Percentiles rank a stretch among this genome's conserved stretches.
These are phyloP conservation scores for Anguilla japonica DNA, from an alignment of 2,113 vertebrate genomes.

Conservation along the genomic window DNA sequence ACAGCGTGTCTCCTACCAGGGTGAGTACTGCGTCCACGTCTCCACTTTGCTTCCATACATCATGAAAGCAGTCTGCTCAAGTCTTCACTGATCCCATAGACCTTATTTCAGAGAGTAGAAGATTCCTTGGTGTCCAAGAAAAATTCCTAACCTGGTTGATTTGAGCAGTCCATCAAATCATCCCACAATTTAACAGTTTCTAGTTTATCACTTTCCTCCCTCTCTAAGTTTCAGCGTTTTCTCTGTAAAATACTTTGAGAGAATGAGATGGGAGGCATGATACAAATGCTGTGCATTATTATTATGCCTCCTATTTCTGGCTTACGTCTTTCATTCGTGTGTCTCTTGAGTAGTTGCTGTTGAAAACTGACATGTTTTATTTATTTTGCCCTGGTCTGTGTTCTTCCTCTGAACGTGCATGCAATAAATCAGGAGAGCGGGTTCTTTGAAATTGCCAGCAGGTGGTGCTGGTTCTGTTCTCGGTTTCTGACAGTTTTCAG, in stretches of 20 bases:
- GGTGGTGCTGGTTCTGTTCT: not conserved
- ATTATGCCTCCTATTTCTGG: not conserved
- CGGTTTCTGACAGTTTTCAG: not conserved
- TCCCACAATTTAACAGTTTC: not conserved
- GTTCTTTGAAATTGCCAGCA: not conserved
- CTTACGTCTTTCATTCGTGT: not conserved
- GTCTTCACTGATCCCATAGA: too few species aligned
- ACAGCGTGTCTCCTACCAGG: conserved; percentile 49
- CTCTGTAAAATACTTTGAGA: not conserved
- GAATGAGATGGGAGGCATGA: not conserved
- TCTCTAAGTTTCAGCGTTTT: not conserved
- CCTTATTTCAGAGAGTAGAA: too few species aligned
- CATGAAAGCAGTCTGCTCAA: too few species aligned
- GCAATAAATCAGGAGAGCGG: not conserved
- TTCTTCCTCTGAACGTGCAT: not conserved
- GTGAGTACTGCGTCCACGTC: conserved; percentile 48
- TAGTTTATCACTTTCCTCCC: not conserved
- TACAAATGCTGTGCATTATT: not conserved
- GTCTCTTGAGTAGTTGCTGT: not conserved
- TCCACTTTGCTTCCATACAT: not conserved
- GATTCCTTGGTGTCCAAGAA: too few species aligned
- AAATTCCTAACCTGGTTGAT: too few species aligned
- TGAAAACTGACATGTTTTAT: not conserved
- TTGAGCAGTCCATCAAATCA: too few species aligned
- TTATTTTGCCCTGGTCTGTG: conserved; percentile 2